Evolutionary conservation across 2,113 vertebrate species (phyloP), one percentile per base, ranked within the genome.

Genomic region (Proteles cristata): DNA sequence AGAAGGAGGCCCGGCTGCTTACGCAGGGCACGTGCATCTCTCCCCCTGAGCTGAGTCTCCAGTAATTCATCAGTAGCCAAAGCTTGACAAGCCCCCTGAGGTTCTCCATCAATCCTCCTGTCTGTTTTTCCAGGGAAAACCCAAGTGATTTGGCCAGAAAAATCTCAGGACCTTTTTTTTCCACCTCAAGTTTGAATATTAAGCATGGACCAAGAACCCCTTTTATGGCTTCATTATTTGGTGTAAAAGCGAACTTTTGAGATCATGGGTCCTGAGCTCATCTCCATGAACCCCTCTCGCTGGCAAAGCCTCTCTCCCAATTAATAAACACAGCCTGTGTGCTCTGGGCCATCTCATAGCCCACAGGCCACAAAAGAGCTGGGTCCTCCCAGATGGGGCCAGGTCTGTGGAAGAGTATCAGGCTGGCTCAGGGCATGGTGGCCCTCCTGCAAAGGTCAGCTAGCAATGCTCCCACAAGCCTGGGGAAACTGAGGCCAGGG

Each of bases 121-220:
- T 94, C 91, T 80, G 0, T 94, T 90, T 79, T 61, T 86, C 55
- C 68, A n/a, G 81, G 31, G 91, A 92, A 94, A 90, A 23, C 21
- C 58, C 63, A 55, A 31, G 68, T 15, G 69, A 6, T 35, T 93
- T 87, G 4, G 17, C 69, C 14, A 14, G 53, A 80, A 93, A 66
- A 53, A 39, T 45, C 90, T 88, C n/a, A 23, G 45, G 17, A 66
- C 48, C 45, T 28, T 68, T 69, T 71, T 45, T 12, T 55, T 5
- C 5, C 66, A 55, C 50, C 25, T 92, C 50, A 43, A 83, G 74
- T 79, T 65, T 33, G 58, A 66, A 77, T 53, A 61, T 35, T 50
- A 39, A 58, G 71, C 65, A 11, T 66, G 48, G 31, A n/a, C 35
- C 28, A 23, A 50, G 61, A 63, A 14, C 61, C 53, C 68, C 66